A percentile compares a stretch with the other conserved stretches of the same genome.
These are phyloP conservation scores for Polydrusus cervinus DNA, from an alignment of 2,888 invertebrate species.

Conservation along the genomic window DNA sequence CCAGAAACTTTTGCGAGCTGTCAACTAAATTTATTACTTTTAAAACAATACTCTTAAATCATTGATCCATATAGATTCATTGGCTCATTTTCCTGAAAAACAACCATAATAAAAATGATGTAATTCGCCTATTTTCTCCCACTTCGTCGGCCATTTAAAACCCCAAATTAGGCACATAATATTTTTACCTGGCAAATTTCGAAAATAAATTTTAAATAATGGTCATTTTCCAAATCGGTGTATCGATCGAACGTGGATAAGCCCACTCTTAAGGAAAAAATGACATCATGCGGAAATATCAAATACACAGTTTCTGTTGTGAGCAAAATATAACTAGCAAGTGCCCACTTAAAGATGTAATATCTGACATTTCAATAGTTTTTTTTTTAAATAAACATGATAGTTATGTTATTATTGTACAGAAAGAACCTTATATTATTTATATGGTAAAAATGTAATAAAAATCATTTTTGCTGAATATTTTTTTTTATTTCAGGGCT, in stretches of 20 bases:
- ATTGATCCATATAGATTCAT: neutral
- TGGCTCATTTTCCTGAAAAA: neutral
- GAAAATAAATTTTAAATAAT: conserved; percentile 22
- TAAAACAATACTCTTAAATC: neutral
- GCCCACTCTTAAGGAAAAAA: conserved; percentile 3
- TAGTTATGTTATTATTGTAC: too few species aligned
- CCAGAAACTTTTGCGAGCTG: too few species aligned
- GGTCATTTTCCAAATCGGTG: conserved; percentile 20
- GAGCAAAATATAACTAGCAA: neutral
- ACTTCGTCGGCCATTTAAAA: neutral
- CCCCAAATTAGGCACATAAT: neutral
- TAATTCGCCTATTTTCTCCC: conserved; percentile 14
- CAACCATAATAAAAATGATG: neutral
- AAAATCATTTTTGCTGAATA: too few species aligned
- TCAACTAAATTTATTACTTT: too few species aligned
- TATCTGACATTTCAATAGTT: too few species aligned
- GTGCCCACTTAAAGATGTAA: neutral
- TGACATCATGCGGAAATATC: conserved; percentile 30
- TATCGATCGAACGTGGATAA: conserved; percentile 10
- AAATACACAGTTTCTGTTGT: neutral
- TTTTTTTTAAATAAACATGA: too few species aligned
- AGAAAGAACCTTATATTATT: too few species aligned
- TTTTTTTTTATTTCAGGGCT: conserved; percentile 23
- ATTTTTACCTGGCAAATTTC: too few species aligned
- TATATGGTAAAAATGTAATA: too few species aligned